Percentiles rank a stretch among this genome's conserved stretches.
Conservation (phyloP, 2,888 invertebrate genomes). For the Brachyptera risi region DNA sequence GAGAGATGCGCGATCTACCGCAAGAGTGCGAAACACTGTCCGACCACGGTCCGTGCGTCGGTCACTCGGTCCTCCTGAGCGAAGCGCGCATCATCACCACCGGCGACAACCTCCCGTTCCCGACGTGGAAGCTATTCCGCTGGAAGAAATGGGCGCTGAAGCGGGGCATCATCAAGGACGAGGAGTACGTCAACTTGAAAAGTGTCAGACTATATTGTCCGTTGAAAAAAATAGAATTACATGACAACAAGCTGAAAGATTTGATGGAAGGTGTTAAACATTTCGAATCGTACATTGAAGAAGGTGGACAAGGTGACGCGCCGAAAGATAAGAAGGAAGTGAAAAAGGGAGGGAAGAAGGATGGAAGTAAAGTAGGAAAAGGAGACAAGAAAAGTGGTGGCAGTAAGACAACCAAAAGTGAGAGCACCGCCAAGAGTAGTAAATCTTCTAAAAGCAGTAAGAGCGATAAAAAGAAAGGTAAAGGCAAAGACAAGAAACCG, state of each 20-base stretch:
- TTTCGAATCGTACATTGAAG: too few relatives aligned
- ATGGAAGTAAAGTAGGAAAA: not conserved
- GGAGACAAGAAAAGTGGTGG: not conserved
- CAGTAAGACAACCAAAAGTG: not conserved
- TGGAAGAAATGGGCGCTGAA: constrained; percentile 29
- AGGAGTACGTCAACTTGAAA: not conserved
- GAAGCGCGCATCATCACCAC: constrained; percentile 16
- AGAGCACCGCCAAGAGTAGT: not conserved
- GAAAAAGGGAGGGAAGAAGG: not conserved
- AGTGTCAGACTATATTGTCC: constrained; percentile 1
- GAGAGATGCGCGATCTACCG: not conserved
- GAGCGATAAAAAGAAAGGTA: not conserved
- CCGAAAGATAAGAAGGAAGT: not conserved
- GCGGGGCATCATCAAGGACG: constrained; percentile 14
- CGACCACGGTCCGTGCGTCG: constrained; percentile 7
- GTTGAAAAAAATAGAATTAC: not conserved
- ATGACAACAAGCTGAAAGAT: not conserved
- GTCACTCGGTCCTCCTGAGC: constrained; percentile 19
- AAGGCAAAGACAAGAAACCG: not conserved
- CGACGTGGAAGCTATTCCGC: constrained; percentile 29
- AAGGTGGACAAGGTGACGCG: not conserved
- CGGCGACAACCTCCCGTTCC: constrained; percentile 19
- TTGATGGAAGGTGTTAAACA: not conserved
- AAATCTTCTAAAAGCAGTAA: not conserved
- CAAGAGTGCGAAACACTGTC: not conserved